Percentiles rank a stretch among this genome's conserved stretches.
Evolutionary conservation across 2,113 vertebrate genomes (phyloP).

Genomic region (Plotosus lineatus): DNA sequence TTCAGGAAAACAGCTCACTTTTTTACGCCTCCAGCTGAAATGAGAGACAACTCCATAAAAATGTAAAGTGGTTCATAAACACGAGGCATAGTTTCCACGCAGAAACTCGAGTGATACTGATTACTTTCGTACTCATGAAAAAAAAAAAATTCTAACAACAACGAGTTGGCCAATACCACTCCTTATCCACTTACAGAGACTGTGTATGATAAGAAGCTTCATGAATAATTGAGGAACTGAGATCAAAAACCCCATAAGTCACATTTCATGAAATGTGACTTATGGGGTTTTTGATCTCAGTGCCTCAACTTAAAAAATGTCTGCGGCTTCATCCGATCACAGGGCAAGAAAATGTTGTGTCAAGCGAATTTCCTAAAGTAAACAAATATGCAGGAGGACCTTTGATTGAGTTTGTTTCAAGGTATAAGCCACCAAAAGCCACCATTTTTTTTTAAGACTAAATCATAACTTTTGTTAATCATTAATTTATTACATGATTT

Average conservation of each 20-base stretch:
- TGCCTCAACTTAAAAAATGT: neutral
- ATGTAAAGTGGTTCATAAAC: neutral
- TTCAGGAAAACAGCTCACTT: constrained; percentile 2
- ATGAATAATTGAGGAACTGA: constrained; percentile 25
- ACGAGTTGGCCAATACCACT: neutral
- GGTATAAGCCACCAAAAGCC: neutral
- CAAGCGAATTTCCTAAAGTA: neutral
- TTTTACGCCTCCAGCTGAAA: neutral
- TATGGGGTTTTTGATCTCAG: too few species aligned
- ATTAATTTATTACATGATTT: neutral
- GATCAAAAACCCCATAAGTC: too few species aligned
- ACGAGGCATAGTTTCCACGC: neutral
- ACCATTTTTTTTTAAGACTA: neutral
- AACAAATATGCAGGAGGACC: neutral
- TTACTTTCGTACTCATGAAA: neutral
- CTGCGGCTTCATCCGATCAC: neutral
- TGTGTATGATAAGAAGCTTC: neutral
- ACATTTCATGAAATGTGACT: too few species aligned
- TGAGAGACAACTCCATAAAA: constrained; percentile 11
- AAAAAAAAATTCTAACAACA: neutral
- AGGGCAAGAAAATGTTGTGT: neutral
- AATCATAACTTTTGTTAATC: neutral
- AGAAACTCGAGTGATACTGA: neutral
- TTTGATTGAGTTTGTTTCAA: neutral
- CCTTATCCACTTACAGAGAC: neutral